phyloP scores from a whole-genome alignment of 2,797 vertebrate species.

The Channa striata region DNA sequence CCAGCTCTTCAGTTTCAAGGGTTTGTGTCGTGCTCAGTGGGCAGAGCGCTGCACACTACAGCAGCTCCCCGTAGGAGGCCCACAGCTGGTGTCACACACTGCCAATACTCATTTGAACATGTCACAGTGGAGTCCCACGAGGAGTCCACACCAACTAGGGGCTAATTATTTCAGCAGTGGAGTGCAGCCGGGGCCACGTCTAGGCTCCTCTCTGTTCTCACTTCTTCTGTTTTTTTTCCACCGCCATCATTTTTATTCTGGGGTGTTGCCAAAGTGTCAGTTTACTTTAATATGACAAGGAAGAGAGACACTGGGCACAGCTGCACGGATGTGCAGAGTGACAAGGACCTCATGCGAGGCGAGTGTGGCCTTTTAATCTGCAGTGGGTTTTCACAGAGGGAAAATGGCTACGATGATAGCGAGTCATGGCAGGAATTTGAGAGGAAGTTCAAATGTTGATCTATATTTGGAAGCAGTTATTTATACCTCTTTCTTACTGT shows the following conservation, averaged over 20 bases:
- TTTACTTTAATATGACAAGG: slow-evolving; percentile 67
- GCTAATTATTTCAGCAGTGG: slow-evolving; percentile 78
- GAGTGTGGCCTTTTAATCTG: slow-evolving; percentile 64
- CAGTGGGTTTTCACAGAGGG: slow-evolving; percentile 25
- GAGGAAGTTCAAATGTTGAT: slow-evolving; percentile 75
- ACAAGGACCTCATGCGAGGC: slow-evolving; percentile 54
- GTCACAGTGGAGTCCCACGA: slow-evolving; percentile 72
- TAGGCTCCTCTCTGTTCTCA: slow-evolving; percentile 65
- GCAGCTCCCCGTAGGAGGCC: slow-evolving; percentile 66
- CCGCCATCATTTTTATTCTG: slow-evolving; percentile 58
- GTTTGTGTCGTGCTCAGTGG: slow-evolving; percentile 29
- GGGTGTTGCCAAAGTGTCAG: slow-evolving; percentile 60
- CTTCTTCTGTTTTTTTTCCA: slow-evolving; percentile 28
- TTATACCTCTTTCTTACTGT: slow-evolving; percentile 61
- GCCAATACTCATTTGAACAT: slow-evolving; percentile 80
- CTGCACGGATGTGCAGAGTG: slow-evolving; percentile 64
- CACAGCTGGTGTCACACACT: slow-evolving; percentile 77
- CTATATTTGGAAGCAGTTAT: slow-evolving; percentile 78
- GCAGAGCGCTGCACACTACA: slow-evolving; percentile 33
- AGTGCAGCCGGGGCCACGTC: slow-evolving; percentile 74
- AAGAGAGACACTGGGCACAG: slow-evolving; percentile 67
- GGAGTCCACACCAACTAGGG: slow-evolving; percentile 73
- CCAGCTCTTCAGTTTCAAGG: slow-evolving; percentile 28
- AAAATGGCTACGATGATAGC: slow-evolving; percentile 70
- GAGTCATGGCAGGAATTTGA: slow-evolving; percentile 69